Base-by-base conservation (phyloP, 2,113 vertebrate species). In the Cyanocitta stelleri region DNA sequence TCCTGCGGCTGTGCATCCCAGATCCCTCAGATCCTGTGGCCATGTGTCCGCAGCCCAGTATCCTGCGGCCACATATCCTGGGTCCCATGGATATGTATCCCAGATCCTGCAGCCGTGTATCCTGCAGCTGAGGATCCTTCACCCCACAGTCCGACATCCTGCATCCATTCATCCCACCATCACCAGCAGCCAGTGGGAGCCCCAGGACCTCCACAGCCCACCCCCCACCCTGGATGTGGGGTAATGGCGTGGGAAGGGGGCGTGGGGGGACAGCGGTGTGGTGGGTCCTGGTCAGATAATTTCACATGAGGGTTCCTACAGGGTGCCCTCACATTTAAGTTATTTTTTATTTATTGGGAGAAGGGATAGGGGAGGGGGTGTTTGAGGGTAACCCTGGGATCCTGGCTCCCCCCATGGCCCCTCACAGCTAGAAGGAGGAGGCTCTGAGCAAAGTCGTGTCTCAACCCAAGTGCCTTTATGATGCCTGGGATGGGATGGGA, bases 281-380 rank as follows among this genome's bases (percentile, higher is more conserved):
- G 69, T 13, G 48, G 19, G 75, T 44, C 19, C 69, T 87, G 92
- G 92, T 92, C 89, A 71, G 79, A 88, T 33, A 59, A 71, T 94
- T 91, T 75, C 74, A 75, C 21, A 5, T 35, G 64, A 78, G 39
- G 59, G 43, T 55, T 52, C 48, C 22, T 20, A 21, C 2, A 2
- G 62, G 68, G 66, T 26, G 2, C 15, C 73, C 80, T 71, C 68
- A 48, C 21, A 43, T 68, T 76, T 96, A 95, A 95, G 61, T 96
- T 95, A 96, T 94, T 95, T 92, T 74, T 89, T 95, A 95, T 96
- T 95, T 95, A 95, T 96, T 79, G 67, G 66, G 48, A 71, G n/a
- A 59, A 67, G 46, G 68, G 32, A 32, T 76, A 35, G 55, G 30
- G 55, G n/a, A 69, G 54, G 55, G 44, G 48, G n/a, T 68, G 54